Percentiles rank a stretch among this genome's conserved stretches.
phyloP scores from a whole-genome alignment of 2,113 vertebrate genomes.

The Tyto alba region DNA sequence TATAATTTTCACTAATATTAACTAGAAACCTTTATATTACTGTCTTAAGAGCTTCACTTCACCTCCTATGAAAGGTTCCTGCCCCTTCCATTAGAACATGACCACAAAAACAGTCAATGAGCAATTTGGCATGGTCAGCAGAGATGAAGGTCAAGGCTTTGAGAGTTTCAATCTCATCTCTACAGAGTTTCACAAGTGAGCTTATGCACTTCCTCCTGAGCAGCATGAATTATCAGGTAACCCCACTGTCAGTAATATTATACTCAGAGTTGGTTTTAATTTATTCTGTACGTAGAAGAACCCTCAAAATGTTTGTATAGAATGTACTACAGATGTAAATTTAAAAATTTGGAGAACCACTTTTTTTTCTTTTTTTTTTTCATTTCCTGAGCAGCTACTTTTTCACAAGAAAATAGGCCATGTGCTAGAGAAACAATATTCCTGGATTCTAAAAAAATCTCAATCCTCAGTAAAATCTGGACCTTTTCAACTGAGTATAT shows the following conservation, averaged over 20 bases:
- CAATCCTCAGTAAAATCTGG: not conserved
- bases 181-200: not conserved
- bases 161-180: not conserved
- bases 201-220: not conserved
- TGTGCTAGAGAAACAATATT: not conserved
- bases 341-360: not conserved
- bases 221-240: not conserved
- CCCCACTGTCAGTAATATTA: not conserved
- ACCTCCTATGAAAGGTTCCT: not conserved
- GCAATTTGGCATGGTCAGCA: not conserved
- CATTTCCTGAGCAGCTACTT: not conserved
- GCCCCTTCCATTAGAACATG: not conserved
- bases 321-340: not conserved
- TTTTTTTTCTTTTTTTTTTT: not conserved
- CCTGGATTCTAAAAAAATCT: not conserved
- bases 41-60: not conserved
- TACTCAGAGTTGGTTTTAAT: not conserved
- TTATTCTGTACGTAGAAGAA: not conserved
- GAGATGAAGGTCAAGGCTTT: not conserved
- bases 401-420: not conserved
- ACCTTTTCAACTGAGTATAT: not conserved
- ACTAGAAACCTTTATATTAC: not conserved
- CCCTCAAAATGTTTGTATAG: not conserved
- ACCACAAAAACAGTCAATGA: not conserved
- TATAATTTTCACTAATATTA: not conserved